Base-by-base conservation (phyloP, 1,140 invertebrate species). In the Aphelenchoides fujianensis region DNA sequence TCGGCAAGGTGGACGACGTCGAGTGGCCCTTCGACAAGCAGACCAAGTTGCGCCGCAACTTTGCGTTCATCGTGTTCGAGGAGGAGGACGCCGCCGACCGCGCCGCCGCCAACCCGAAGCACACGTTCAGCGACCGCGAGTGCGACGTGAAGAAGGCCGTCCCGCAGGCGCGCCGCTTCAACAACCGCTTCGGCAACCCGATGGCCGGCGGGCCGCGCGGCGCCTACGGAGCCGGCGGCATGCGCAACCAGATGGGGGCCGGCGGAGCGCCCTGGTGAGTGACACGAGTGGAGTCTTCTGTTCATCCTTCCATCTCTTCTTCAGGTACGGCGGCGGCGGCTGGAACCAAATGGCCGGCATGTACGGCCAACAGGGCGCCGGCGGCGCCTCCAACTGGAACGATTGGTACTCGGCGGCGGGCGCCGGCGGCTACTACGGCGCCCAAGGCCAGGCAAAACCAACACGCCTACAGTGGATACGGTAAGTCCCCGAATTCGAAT, bases 11-110 rank as follows among this genome's bases (percentile, higher is more conserved):
- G 35, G 80, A 82, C 23, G 80, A 82, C 67, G 82, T 82, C 35
- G 80, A 82, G 64, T 82, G 80, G 80, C 82, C 83, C 27, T 84
- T 82, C 63, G 82, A 83, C 68, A 83, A 83, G 61, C 66, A 73
- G 28, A 79, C 79, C 30, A 83, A 83, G 64, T 57, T 73, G n/a
- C 76, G 77, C 12, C 73, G 79, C 12, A 83, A 84, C 64, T 83
- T 83, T 70, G 82, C 83, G n/a, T 83, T 83, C 70, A 82, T 83
- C 69, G 83, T 83, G 28, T 83, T 83, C 63, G 82, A 83, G 34
- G 77, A 84, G 32, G 82, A 83, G 70, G 77, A 84, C 5, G 72
- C 82, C 32, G 81, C 82, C 12, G 83, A 81, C 55, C 41, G 52
- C 1, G 80, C 82, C 23, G 75, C 79, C 32, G 72, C 77, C n/a